These are phyloP conservation scores for Standfussiana lucernea DNA, from an alignment of 2,888 invertebrate genomes.

Conservation along the genomic window DNA sequence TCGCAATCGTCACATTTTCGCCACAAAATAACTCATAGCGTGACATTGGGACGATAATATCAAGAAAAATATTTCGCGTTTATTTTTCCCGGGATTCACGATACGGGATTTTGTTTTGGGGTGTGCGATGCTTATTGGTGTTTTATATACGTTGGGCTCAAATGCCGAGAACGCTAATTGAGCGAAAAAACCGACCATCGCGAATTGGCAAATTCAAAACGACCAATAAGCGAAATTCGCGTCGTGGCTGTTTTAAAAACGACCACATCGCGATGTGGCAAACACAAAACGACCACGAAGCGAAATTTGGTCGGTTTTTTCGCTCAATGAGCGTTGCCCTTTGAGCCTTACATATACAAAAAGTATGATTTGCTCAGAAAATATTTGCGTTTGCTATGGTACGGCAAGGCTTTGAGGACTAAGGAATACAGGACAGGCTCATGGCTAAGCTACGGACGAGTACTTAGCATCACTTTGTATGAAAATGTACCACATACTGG, in stretches of 20 bases:
- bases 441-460: neutral
- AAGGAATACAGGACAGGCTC: neutral
- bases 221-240: too few species aligned
- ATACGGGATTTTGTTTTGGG: constrained; percentile 21
- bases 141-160: too few species aligned
- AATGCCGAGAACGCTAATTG: too few species aligned
- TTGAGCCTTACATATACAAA: too few species aligned
- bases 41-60: constrained; percentile 49
- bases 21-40: constrained; percentile 49
- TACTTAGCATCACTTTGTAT: neutral
- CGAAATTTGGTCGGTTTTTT: too few species aligned
- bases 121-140: constrained; percentile 18
- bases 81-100: constrained; percentile 30
- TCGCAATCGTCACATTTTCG: constrained; percentile 49
- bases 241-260: too few species aligned
- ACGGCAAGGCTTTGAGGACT: neutral
- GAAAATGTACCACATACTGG: neutral
- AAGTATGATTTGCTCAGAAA: constrained; percentile 3
- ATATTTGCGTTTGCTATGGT: constrained; percentile 4
- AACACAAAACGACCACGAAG: too few species aligned
- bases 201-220: too few species aligned
- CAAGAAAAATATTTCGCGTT: constrained; percentile 34
- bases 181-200: too few species aligned
- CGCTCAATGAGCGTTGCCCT: too few species aligned
- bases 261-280: too few species aligned